A percentile compares a stretch with the other conserved stretches of the same genome.
Evolutionary conservation across 2,113 vertebrate species (phyloP).

Genomic region (Lanius collurio): DNA sequence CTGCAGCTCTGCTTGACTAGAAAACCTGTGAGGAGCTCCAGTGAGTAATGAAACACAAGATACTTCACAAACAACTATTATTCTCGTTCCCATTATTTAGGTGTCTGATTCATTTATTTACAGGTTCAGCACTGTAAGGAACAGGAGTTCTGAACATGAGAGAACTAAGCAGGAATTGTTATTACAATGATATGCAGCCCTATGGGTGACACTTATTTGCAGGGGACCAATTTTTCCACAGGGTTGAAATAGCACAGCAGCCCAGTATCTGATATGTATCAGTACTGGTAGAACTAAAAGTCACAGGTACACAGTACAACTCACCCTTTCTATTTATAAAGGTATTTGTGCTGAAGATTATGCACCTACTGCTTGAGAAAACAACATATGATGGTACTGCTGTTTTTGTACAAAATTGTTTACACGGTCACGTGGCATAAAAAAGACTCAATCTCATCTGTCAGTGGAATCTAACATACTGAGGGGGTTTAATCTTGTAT

Average conservation of each 20-base stretch:
- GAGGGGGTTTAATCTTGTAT: not conserved
- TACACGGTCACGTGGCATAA: not conserved
- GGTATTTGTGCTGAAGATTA: not conserved
- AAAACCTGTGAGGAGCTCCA: not conserved
- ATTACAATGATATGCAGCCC: not conserved
- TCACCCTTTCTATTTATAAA: not conserved
- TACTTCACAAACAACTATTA: not conserved
- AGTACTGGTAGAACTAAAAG: not conserved
- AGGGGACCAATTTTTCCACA: not conserved
- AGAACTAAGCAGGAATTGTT: not conserved
- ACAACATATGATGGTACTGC: not conserved
- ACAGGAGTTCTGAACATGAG: not conserved
- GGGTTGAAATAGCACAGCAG: not conserved
- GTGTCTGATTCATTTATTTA: conserved; percentile 56
- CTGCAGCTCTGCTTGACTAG: not conserved
- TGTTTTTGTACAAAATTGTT: conserved; percentile 30
- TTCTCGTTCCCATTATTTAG: not conserved
- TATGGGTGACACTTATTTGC: not conserved
- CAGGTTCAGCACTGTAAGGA: not conserved
- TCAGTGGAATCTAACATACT: not conserved
- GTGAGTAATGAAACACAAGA: not conserved
- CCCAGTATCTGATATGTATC: not conserved
- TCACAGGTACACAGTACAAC: not conserved
- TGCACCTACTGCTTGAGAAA: not conserved
- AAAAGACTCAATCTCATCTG: not conserved